Percentiles rank a stretch among this genome's conserved stretches.
Evolutionary conservation across 2,888 invertebrate species (phyloP).

Genomic region (Eristalis intricaria): DNA sequence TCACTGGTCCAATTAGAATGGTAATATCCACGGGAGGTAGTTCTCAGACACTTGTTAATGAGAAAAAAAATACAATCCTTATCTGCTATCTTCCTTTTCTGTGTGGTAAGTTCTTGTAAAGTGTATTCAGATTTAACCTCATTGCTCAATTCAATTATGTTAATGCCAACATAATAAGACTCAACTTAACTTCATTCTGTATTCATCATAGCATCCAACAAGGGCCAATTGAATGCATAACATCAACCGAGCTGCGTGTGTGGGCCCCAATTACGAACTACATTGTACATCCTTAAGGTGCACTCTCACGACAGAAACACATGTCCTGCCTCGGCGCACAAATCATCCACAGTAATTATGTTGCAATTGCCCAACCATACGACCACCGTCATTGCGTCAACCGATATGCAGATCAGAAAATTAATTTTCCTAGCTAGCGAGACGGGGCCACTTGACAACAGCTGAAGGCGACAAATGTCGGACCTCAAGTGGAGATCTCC

Average conservation of each 20-base stretch:
- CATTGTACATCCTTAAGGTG: conserved; percentile 43
- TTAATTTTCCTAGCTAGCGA: conserved; percentile 29
- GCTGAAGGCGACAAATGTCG: conserved; percentile 60
- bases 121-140: conserved; percentile 6
- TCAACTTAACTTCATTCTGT: conserved; percentile 2
- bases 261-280: conserved; percentile 50
- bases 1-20: not conserved
- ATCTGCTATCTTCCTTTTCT: not conserved
- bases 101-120: not conserved
- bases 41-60: not conserved
- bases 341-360: conserved; percentile 58
- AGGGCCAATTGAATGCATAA: not conserved
- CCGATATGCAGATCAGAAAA: conserved; percentile 62
- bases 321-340: conserved; percentile 54
- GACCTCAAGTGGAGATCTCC: conserved; percentile 38
- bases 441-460: conserved; percentile 54
- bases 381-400: conserved; percentile 56
- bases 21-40: not conserved
- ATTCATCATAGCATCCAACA: not conserved
- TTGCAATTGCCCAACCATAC: conserved; percentile 53
- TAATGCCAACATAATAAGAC: conserved; percentile 31
- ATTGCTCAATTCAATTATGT: conserved; percentile 22
- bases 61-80: not conserved
- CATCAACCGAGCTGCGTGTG: conserved; percentile 30
- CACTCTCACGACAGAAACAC: conserved; percentile 43